A percentile compares a stretch with the other conserved stretches of the same genome.
These are phyloP conservation scores for Phocides pigmalion DNA, from an alignment of 1,140 invertebrate species.

Conservation along the genomic window DNA sequence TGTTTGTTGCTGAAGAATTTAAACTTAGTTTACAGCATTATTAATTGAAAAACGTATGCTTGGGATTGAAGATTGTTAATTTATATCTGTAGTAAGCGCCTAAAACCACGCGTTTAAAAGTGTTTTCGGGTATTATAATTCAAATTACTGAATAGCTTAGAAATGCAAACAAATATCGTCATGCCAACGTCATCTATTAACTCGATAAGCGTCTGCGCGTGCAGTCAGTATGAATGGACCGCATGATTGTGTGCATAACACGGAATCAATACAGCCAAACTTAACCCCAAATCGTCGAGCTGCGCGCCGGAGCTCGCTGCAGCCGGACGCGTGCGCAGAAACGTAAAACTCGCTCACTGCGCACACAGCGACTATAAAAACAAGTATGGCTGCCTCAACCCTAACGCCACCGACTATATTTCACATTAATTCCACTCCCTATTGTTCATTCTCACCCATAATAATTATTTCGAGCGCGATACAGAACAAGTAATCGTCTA, in stretches of 20 bases:
- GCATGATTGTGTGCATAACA: conserved; percentile 35
- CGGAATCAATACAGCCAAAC: conserved; percentile 44
- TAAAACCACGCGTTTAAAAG: too few relatives aligned
- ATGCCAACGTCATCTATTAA: conserved; percentile 4
- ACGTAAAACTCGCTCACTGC: conserved; percentile 47
- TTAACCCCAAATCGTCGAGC: conserved; percentile 31
- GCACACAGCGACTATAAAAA: conserved; percentile 46
- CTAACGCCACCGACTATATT: conserved; percentile 53
- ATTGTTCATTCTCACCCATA: conserved; percentile 67
- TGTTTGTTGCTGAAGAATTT: too few relatives aligned
- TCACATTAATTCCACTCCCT: conserved; percentile 64
- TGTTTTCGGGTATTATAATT: too few relatives aligned
- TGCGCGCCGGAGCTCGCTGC: conserved; percentile 44
- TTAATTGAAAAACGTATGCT: too few relatives aligned
- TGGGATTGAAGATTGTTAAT: too few relatives aligned
- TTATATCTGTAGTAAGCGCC: too few relatives aligned
- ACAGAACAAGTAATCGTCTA: conserved; percentile 56
- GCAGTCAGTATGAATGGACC: conserved; percentile 21
- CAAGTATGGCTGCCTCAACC: conserved; percentile 47
- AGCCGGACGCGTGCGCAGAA: conserved; percentile 65
- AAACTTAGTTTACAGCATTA: too few relatives aligned
- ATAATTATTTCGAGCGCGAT: conserved; percentile 61
- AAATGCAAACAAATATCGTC: conserved; percentile 1
- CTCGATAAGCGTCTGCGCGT: conserved; percentile 14
- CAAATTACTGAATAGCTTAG: not conserved